These are phyloP conservation scores for Cheilosia urbana DNA, from an alignment of 2,888 invertebrate genomes.

Conservation along the genomic window DNA sequence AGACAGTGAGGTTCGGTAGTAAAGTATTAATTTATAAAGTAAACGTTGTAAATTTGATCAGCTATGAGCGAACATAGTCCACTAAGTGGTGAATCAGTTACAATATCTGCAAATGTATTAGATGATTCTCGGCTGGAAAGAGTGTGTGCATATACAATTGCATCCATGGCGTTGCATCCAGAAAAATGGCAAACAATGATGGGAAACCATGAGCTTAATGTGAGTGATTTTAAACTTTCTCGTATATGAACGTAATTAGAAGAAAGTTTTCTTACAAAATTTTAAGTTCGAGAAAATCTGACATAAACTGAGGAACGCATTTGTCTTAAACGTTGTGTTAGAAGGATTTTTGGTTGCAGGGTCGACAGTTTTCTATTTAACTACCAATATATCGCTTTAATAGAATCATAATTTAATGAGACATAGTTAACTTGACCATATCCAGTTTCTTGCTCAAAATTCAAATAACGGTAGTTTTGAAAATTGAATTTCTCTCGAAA, in stretches of 20 bases:
- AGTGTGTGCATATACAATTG: constrained; percentile 89
- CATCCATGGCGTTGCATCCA: constrained; percentile 90
- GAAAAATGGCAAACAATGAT: constrained; percentile 96
- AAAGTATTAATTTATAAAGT: not conserved
- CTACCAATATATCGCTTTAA: too few species aligned
- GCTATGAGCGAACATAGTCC: constrained; percentile 27
- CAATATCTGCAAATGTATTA: not conserved
- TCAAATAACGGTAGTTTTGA: too few species aligned
- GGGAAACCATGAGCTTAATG: constrained; percentile 86
- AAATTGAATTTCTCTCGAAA: too few species aligned
- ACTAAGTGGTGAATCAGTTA: not conserved
- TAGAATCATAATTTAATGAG: too few species aligned
- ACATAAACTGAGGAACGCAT: too few species aligned
- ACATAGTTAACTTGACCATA: too few species aligned
- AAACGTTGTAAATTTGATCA: not conserved
- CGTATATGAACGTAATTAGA: not conserved
- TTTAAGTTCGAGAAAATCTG: too few species aligned
- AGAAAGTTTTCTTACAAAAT: too few species aligned
- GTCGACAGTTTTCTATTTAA: too few species aligned
- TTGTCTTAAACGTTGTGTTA: too few species aligned
- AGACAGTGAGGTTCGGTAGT: not conserved
- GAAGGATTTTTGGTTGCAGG: too few species aligned
- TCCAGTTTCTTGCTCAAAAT: too few species aligned
- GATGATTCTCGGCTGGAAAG: constrained; percentile 93
- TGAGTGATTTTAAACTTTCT: constrained; percentile 84